Evolutionary conservation across 1,140 invertebrate species (phyloP).

Genomic region (Tetraneura akinire): DNA sequence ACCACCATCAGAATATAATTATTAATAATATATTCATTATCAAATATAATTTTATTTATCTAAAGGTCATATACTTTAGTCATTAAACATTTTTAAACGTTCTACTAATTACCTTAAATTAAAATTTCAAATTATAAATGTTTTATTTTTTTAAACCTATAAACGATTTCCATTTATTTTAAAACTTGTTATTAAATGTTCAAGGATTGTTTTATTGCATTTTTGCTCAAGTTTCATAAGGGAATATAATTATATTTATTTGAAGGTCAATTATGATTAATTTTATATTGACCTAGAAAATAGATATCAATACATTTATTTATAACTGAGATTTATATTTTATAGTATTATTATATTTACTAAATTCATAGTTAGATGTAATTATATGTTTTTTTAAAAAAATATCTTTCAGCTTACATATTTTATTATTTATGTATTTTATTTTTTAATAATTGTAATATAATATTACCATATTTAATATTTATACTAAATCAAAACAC

Average conservation of each 20-base stretch:
- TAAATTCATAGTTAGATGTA: neutral
- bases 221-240: neutral
- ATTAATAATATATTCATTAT: too few relatives aligned
- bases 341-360: neutral
- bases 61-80: neutral
- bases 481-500: too few relatives aligned
- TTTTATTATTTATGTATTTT: neutral
- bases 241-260: neutral
- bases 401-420: neutral
- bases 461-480: neutral
- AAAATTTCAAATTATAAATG: neutral
- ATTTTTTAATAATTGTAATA: neutral
- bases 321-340: neutral
- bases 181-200: neutral
- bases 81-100: neutral
- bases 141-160: neutral
- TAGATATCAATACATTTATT: neutral
- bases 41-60: neutral
- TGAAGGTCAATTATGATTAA: neutral
- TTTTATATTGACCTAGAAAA: constrained; percentile 23
- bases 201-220: constrained; percentile 24
- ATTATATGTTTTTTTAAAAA: neutral
- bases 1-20: neutral
- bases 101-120: neutral
- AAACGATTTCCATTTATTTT: neutral